Evolutionary conservation across 92 coral and sea anemone species (phyloP).

Genomic region (Paragorgia papillata): DNA sequence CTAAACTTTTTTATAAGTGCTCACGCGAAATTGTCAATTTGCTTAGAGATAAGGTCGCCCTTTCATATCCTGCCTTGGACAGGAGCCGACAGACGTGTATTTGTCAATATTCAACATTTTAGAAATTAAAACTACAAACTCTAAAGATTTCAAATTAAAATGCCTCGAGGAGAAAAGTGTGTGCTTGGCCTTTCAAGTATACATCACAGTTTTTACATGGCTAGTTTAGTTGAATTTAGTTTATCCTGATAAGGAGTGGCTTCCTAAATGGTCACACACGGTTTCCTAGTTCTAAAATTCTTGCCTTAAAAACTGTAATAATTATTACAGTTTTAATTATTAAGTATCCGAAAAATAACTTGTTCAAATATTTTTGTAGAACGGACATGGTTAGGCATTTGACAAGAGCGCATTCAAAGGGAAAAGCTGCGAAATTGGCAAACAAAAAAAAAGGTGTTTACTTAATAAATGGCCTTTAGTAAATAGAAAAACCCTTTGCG

Average conservation of each 20-base stretch:
- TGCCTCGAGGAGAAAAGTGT: neutral
- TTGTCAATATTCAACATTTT: neutral
- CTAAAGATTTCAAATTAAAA: neutral
- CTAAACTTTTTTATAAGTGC: neutral
- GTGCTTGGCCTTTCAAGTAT: neutral
- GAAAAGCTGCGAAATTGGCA: neutral
- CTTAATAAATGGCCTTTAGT: constrained; percentile 28
- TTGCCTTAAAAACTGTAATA: neutral
- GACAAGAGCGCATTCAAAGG: neutral
- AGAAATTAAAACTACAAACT: neutral
- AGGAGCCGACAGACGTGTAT: neutral
- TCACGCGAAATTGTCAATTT: neutral
- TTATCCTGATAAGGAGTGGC: no score
- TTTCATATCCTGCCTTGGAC: constrained; percentile 31
- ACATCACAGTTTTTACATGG: no score
- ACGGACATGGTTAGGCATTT: neutral
- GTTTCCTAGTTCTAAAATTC: no score
- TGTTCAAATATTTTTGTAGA: constrained; percentile 18
- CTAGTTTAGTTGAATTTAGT: no score
- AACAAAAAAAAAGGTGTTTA: constrained; percentile 13
- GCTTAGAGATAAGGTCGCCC: neutral
- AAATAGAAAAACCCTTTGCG: constrained; percentile 29
- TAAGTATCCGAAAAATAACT: constrained; percentile 13
- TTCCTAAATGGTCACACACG: no score
- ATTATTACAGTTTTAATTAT: no score